Conservation (phyloP, 2,797 vertebrate species). For the Karalla daura region DNA sequence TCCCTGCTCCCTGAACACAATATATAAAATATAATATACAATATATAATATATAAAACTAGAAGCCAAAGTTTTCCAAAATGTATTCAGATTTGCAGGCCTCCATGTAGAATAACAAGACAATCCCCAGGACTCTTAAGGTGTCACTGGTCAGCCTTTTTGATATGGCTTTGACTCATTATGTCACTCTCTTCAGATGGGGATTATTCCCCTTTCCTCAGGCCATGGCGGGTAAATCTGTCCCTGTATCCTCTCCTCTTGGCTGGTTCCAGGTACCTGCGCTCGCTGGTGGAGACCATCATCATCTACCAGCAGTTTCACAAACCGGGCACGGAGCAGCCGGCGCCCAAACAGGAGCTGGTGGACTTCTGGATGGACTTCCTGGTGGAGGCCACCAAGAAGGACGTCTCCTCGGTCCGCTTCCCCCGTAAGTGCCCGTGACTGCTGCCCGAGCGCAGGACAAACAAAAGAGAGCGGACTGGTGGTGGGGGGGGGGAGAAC, state of each 20-base stretch:
- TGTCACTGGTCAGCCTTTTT: no score
- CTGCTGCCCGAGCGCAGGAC: no score
- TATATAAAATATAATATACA: no score
- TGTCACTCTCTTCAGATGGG: neutral
- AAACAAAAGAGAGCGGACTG: neutral
- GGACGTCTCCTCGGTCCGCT: slow-evolving; percentile 93
- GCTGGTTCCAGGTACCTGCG: slow-evolving; percentile 89
- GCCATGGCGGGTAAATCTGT: neutral
- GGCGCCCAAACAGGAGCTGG: slow-evolving; percentile 89
- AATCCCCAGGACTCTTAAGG: no score
- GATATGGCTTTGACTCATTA: no score
- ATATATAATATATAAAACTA: no score
- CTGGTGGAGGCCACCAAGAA: slow-evolving; percentile 96
- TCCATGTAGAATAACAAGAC: no score
- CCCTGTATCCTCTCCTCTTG: neutral
- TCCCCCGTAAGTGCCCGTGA: slow-evolving; percentile 88
- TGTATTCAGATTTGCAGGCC: no score
- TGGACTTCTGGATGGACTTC: slow-evolving; percentile 99
- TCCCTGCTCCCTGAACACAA: no score
- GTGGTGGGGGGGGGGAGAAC: no score
- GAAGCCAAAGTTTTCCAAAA: no score
- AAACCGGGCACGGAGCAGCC: slow-evolving; percentile 89
- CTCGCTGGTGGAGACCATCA: slow-evolving; percentile 94
- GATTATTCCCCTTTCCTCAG: neutral
- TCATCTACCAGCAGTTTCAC: slow-evolving; percentile 96